These are phyloP conservation scores for Platerodrilus igneus DNA, from an alignment of 2,888 invertebrate genomes.

Conservation along the genomic window DNA sequence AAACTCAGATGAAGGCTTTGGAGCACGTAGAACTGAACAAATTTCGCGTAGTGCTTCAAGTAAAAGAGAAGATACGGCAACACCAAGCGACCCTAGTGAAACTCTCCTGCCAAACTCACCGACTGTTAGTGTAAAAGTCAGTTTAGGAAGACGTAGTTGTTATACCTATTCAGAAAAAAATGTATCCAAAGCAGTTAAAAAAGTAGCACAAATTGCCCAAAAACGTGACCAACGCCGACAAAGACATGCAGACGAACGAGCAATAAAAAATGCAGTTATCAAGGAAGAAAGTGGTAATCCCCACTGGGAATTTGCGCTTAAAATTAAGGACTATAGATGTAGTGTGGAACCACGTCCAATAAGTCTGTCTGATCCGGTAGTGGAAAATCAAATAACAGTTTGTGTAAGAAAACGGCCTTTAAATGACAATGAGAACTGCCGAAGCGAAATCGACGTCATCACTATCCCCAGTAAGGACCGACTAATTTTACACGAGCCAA, in stretches of 20 bases:
- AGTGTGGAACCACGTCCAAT: constrained; percentile 84
- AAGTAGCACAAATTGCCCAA: constrained; percentile 93
- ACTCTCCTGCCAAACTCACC: too few species aligned
- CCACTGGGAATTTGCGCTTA: constrained; percentile 92
- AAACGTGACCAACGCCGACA: constrained; percentile 90
- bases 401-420: constrained; percentile 96
- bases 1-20: too few species aligned
- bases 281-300: constrained; percentile 91
- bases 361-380: constrained; percentile 73
- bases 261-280: constrained; percentile 84
- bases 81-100: too few species aligned
- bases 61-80: too few species aligned
- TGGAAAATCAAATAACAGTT: constrained; percentile 95
- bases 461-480: constrained; percentile 88
- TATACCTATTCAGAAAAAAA: not conserved
- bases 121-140: constrained; percentile 1
- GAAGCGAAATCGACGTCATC: constrained; percentile 93
- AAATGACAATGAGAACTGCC: constrained; percentile 80
- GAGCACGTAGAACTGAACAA: too few species aligned
- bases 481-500: constrained; percentile 88
- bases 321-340: constrained; percentile 86
- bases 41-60: too few species aligned
- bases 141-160: not conserved
- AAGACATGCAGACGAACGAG: constrained; percentile 81
- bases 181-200: constrained; percentile 54